These are phyloP conservation scores for Peromyscus attwateri DNA, from an alignment of 2,797 vertebrate genomes.

Conservation along the genomic window DNA sequence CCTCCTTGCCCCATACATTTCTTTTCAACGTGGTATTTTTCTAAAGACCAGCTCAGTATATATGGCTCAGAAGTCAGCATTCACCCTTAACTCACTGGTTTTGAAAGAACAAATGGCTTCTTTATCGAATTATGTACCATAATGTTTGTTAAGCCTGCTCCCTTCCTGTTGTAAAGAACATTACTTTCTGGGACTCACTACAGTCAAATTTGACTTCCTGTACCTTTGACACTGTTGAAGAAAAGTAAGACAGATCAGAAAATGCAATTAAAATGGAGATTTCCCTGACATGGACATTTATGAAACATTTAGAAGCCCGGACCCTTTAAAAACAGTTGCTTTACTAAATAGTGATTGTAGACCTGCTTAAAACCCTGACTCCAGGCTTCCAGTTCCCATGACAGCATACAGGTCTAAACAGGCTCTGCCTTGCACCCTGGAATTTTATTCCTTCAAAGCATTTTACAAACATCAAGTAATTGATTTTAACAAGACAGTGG, in stretches of 20 bases:
- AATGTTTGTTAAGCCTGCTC: background rate
- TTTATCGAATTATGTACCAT: background rate
- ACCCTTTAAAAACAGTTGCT: constrained; percentile 56
- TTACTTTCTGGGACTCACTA: constrained; percentile 52
- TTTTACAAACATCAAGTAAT: constrained; percentile 50
- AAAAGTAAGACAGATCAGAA: constrained; percentile 23
- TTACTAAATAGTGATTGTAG: background rate
- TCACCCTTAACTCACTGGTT: background rate
- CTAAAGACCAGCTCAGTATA: constrained; percentile 23
- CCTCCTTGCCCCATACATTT: background rate
- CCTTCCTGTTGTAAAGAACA: constrained; percentile 47
- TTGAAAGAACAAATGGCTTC: constrained; percentile 11
- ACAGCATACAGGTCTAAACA: constrained; percentile 56
- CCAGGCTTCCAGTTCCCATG: constrained; percentile 26
- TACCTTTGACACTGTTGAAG: background rate
- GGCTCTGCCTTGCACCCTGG: background rate
- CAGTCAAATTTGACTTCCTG: constrained; percentile 5
- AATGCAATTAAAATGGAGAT: background rate
- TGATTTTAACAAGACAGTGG: constrained; percentile 31
- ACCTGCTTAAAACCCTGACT: constrained; percentile 27
- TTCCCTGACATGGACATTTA: background rate
- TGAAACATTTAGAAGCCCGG: constrained; percentile 41
- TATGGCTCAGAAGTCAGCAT: constrained; percentile 29
- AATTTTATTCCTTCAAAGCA: constrained; percentile 57
- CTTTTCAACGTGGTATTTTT: constrained; percentile 22